Percentiles rank a stretch among this genome's conserved stretches.
These are phyloP conservation scores for Sarotherodon lohbergeri DNA, from an alignment of 2,113 vertebrate species.

Conservation along the genomic window DNA sequence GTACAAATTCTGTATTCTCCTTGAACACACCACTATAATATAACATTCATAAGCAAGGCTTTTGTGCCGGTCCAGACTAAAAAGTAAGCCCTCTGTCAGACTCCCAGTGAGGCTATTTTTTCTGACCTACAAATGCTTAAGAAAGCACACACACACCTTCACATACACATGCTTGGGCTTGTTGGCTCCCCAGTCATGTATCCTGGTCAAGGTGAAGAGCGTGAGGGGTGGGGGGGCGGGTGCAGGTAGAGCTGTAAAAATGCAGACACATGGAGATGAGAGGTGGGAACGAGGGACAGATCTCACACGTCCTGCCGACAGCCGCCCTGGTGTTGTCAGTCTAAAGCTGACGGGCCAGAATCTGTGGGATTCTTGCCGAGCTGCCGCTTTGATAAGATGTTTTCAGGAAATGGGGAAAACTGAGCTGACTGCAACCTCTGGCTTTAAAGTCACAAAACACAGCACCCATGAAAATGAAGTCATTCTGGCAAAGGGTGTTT, in stretches of 20 bases:
- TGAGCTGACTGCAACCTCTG: conserved; percentile 12
- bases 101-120: conserved; percentile 43
- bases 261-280: conserved; percentile 55
- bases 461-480: conserved; percentile 16
- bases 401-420: conserved; percentile 26
- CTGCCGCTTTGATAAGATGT: conserved; percentile 33
- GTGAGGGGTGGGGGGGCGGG: rapidly evolving
- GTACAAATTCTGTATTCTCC: background rate
- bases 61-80: conserved; percentile 32
- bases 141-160: conserved; percentile 11
- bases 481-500: background rate
- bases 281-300: conserved; percentile 22
- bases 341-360: conserved; percentile 34
- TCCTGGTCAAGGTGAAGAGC: conserved; percentile 52
- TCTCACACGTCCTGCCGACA: conserved; percentile 20
- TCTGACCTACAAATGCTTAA: conserved; percentile 56
- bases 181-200: conserved; percentile 36
- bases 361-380: conserved; percentile 6
- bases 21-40: conserved; percentile 11
- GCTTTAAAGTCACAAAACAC: conserved; percentile 23
- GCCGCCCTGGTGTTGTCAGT: conserved; percentile 38
- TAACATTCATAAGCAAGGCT: conserved; percentile 38
- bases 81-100: conserved; percentile 39
- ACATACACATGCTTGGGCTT: background rate
- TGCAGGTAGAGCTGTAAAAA: conserved; percentile 6